phyloP scores from a whole-genome alignment of 2,888 invertebrate genomes.

The Nymphalis polychloros region DNA sequence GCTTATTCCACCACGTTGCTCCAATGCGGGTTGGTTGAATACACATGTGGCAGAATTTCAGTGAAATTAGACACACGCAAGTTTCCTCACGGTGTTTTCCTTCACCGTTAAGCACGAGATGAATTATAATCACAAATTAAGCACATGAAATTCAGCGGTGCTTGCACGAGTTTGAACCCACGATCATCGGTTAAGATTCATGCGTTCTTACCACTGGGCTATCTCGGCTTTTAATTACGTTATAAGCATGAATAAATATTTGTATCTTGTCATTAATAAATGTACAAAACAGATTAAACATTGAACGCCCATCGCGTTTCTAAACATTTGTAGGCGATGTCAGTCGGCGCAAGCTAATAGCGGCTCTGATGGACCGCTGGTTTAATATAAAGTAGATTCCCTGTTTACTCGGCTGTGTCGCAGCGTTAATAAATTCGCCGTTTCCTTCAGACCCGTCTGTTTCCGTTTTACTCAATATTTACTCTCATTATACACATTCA shows the following conservation, averaged over 20 bases:
- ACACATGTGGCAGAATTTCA: too few species aligned
- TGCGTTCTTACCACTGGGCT: too few species aligned
- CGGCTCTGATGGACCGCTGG: conserved; percentile 60
- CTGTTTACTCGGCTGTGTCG: conserved; percentile 68
- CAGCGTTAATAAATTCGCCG: conserved; percentile 68
- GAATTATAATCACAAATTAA: too few species aligned
- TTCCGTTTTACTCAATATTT: conserved; percentile 62
- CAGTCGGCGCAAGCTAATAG: conserved; percentile 55
- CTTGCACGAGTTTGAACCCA: too few species aligned
- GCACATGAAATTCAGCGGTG: too few species aligned
- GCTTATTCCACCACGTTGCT: too few species aligned
- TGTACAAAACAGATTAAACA: not conserved
- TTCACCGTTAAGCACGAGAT: too few species aligned
- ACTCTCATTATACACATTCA: conserved; percentile 52
- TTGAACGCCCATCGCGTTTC: conserved; percentile 25
- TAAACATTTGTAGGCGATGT: conserved; percentile 37
- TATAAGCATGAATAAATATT: conserved; percentile 1
- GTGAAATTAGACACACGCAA: too few species aligned
- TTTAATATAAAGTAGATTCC: conserved; percentile 73
- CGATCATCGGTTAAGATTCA: too few species aligned
- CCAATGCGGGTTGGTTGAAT: too few species aligned
- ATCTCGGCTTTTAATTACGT: too few species aligned
- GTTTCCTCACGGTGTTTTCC: too few species aligned
- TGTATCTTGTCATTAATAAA: not conserved
- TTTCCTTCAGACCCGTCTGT: conserved; percentile 56